A percentile compares a stretch with the other conserved stretches of the same genome.
These are phyloP conservation scores for Empis livida DNA, from an alignment of 2,888 invertebrate genomes.

Conservation along the genomic window DNA sequence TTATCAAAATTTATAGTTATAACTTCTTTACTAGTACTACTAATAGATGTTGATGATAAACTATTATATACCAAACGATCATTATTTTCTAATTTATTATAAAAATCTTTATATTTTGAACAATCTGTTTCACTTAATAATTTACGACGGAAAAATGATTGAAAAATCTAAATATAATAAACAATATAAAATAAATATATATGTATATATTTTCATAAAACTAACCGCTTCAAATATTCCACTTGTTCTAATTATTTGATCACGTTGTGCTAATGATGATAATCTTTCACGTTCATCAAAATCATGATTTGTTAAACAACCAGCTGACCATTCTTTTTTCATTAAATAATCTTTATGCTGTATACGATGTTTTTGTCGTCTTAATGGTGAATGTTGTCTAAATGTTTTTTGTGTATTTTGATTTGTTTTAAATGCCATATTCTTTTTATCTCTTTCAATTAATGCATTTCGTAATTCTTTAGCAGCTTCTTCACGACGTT, in stretches of 20 bases:
- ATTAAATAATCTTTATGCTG: not conserved
- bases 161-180: too few relatives aligned
- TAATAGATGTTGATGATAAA: too few relatives aligned
- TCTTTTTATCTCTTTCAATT: constrained; percentile 7
- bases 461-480: constrained; percentile 52
- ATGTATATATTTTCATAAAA: too few relatives aligned
- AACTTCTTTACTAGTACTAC: too few relatives aligned
- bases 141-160: constrained; percentile 21
- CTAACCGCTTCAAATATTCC: constrained; percentile 52
- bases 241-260: constrained; percentile 54
- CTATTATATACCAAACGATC: too few relatives aligned
- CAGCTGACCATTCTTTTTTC: not conserved
- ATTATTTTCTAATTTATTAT: not conserved
- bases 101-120: constrained; percentile 19
- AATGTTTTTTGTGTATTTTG: constrained; percentile 11
- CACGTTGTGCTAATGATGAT: constrained; percentile 50
- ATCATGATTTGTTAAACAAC: not conserved
- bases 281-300: constrained; percentile 59
- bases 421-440: not conserved
- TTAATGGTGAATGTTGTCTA: constrained; percentile 7
- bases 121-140: constrained; percentile 30
- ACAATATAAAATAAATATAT: too few relatives aligned
- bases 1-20: not conserved
- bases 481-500: constrained; percentile 63
- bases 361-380: not conserved